phyloP scores from a whole-genome alignment of 1,140 invertebrate genomes.

The Zaprionus tsacasi region DNA sequence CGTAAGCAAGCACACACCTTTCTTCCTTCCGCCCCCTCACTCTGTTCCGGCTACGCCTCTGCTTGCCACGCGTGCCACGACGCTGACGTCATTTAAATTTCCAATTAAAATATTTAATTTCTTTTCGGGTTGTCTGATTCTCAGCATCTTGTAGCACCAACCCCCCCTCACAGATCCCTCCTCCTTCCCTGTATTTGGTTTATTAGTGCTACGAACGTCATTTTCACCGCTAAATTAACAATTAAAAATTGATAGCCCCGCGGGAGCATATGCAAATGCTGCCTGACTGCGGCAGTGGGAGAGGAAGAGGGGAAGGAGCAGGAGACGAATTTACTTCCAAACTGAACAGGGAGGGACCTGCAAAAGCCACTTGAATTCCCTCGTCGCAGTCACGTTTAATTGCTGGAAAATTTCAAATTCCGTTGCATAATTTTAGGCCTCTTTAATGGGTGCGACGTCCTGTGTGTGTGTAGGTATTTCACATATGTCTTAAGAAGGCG shows the following conservation, averaged over 20 bases:
- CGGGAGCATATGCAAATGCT: conserved; percentile 58
- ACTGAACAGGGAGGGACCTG: background rate
- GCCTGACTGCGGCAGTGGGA: background rate
- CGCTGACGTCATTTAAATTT: conserved; percentile 73
- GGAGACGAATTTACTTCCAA: too few species aligned
- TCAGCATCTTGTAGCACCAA: conserved; percentile 26
- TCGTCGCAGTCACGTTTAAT: conserved; percentile 51
- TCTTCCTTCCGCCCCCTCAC: conserved; percentile 45
- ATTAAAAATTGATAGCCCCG: conserved; percentile 80
- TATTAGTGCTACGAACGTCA: conserved; percentile 59
- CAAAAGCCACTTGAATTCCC: conserved; percentile 28
- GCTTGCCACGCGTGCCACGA: conserved; percentile 43
- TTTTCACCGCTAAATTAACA: conserved; percentile 81
- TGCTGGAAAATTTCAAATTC: conserved; percentile 63
- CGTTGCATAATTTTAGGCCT: conserved; percentile 49
- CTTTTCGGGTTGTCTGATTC: conserved; percentile 74
- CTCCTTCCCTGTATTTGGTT: conserved; percentile 8
- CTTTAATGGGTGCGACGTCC: conserved; percentile 1
- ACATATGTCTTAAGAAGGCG: background rate
- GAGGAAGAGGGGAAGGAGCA: background rate
- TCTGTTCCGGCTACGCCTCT: background rate
- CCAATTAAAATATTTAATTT: conserved; percentile 83
- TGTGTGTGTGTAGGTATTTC: background rate
- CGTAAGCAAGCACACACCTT: conserved; percentile 46
- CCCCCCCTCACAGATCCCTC: background rate